Evolutionary conservation across 2,797 vertebrate species (phyloP).

Genomic region (Falco cherrug): DNA sequence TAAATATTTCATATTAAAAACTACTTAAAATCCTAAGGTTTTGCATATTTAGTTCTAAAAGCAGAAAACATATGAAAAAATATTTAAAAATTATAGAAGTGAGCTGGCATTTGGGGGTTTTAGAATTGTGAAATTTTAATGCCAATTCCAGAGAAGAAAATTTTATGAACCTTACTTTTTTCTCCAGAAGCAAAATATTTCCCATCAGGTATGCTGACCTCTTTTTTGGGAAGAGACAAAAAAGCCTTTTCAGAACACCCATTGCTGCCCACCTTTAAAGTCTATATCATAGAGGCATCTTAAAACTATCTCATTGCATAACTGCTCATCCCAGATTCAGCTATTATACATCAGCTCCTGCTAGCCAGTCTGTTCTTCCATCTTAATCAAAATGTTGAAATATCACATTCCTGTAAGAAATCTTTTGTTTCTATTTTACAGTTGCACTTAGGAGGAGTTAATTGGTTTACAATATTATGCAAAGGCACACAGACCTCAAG

Average conservation of each 20-base stretch:
- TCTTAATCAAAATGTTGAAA: not conserved
- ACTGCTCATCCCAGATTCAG: not conserved
- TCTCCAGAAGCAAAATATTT: not conserved
- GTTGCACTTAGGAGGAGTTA: not conserved
- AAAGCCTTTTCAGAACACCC: not conserved
- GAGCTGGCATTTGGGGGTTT: not conserved
- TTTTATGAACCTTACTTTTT: not conserved
- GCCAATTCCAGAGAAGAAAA: not conserved
- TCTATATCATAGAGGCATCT: rapidly evolving
- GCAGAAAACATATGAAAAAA: not conserved
- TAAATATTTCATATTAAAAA: rapidly evolving
- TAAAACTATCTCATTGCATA: not conserved
- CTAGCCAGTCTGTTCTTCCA: not conserved
- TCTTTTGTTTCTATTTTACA: not conserved
- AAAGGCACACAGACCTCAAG: not conserved
- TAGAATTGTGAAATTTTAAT: not conserved
- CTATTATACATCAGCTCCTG: not conserved
- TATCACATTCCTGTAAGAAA: not conserved
- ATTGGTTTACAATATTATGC: not conserved
- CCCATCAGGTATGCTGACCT: not conserved
- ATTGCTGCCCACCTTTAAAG: not conserved
- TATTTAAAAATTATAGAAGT: not conserved
- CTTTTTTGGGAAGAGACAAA: not conserved
- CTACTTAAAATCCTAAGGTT: not conserved
- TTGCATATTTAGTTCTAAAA: not conserved